Evolutionary conservation across 2,113 vertebrate species (phyloP).

Genomic region (Mus pahari): DNA sequence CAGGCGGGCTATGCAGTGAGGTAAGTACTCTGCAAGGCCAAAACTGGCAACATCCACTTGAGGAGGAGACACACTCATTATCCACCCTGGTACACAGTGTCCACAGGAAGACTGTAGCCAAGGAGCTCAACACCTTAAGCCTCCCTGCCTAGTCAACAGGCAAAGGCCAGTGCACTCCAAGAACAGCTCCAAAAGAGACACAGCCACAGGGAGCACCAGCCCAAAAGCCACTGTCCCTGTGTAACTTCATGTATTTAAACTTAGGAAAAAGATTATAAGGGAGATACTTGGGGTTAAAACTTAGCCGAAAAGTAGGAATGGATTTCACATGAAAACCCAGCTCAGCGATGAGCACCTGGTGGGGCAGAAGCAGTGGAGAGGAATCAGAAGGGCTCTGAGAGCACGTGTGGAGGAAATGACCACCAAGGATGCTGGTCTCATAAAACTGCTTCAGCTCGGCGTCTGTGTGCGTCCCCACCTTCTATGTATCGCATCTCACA

Average conservation of each 20-base stretch:
- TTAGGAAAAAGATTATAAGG: not conserved
- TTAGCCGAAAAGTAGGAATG: not conserved
- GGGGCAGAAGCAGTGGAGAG: too few species aligned
- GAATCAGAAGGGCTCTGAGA: accelerated
- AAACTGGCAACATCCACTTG: not conserved
- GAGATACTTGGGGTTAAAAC: not conserved
- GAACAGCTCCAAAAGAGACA: not conserved
- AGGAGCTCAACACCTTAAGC: not conserved
- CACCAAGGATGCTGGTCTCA: not conserved
- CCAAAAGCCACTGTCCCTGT: not conserved
- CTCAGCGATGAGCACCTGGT: not conserved
- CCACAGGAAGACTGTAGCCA: not conserved
- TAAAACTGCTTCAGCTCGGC: not conserved
- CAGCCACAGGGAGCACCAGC: not conserved
- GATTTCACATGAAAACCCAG: not conserved
- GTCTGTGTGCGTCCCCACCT: not conserved
- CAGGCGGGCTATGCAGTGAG: not conserved
- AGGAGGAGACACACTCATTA: not conserved
- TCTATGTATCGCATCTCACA: not conserved
- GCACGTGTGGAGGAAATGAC: not conserved
- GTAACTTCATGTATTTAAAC: not conserved
- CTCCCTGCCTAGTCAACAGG: not conserved
- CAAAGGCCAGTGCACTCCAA: not conserved
- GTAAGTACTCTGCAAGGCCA: not conserved
- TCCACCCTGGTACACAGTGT: not conserved